These are phyloP conservation scores for Brachypalpus laphriformis DNA, from an alignment of 2,888 invertebrate genomes.

Conservation along the genomic window DNA sequence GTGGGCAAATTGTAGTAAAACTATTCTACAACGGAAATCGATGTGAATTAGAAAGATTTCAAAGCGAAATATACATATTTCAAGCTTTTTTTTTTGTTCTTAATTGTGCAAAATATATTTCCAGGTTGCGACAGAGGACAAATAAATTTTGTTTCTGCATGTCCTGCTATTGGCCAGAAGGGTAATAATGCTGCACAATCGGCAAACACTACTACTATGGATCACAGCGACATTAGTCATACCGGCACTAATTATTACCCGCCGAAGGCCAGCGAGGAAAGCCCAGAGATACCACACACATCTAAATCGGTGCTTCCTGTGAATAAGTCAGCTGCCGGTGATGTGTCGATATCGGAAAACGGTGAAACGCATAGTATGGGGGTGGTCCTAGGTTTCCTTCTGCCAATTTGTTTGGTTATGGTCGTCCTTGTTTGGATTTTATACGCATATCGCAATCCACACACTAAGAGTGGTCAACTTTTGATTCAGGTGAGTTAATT, in stretches of 20 bases:
- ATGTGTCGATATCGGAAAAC: conserved; percentile 40
- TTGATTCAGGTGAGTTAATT: conserved; percentile 92
- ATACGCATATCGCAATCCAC: conserved; percentile 98
- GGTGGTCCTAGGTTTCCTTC: conserved; percentile 86
- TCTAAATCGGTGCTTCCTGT: conserved; percentile 46
- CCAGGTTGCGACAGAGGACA: conserved; percentile 80
- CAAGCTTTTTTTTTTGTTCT: too few species aligned
- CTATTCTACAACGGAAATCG: too few species aligned
- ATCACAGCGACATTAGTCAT: conserved; percentile 14
- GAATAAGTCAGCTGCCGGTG: conserved; percentile 47
- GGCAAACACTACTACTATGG: conserved; percentile 27
- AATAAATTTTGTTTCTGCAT: conserved; percentile 75
- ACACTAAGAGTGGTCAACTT: conserved; percentile 96
- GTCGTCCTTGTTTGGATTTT: conserved; percentile 91
- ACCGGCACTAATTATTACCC: conserved; percentile 33
- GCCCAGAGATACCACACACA: conserved; percentile 31
- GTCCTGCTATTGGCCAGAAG: conserved; percentile 80
- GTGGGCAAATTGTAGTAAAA: too few species aligned
- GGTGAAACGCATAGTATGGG: conserved; percentile 79
- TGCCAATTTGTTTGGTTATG: conserved; percentile 87
- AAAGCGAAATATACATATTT: too few species aligned
- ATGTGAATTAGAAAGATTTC: too few species aligned
- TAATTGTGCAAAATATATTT: too few species aligned
- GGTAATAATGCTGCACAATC: conserved; percentile 81
- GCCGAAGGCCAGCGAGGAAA: conserved; percentile 38